A percentile compares a stretch with the other conserved stretches of the same genome.
Evolutionary conservation across 2,888 invertebrate species (phyloP).

Genomic region (Rhingia campestris): DNA sequence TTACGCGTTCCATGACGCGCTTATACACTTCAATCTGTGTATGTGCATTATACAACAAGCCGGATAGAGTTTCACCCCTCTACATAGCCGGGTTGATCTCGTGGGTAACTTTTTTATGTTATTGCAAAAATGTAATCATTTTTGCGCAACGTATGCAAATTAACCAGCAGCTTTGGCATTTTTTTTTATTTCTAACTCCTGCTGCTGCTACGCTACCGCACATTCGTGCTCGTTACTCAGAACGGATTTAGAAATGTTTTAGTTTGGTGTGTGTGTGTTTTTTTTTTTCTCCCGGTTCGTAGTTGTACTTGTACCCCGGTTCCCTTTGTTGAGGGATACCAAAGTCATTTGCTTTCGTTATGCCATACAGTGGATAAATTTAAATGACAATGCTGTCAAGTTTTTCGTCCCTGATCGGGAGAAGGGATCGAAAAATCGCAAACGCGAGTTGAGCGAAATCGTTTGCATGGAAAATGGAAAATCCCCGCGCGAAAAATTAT

Average conservation of each 20-base stretch:
- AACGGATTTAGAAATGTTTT: conserved; percentile 52
- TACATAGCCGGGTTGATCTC: conserved; percentile 39
- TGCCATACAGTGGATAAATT: conserved; percentile 57
- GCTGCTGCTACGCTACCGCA: conserved; percentile 34
- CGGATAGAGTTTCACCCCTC: conserved; percentile 68
- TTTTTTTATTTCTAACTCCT: conserved; percentile 12
- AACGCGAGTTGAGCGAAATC: not conserved
- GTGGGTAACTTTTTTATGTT: conserved; percentile 39
- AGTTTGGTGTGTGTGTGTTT: not conserved
- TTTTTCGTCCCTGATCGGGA: conserved; percentile 26
- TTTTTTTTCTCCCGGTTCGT: conserved; percentile 13
- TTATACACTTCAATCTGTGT: not conserved
- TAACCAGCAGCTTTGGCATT: conserved; percentile 59
- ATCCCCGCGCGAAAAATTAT: no score
- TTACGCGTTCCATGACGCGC: conserved; percentile 42
- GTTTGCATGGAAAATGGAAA: not conserved
- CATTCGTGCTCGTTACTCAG: conserved; percentile 52
- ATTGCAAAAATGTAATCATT: conserved; percentile 62
- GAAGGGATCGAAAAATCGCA: not conserved
- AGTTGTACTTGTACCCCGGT: not conserved
- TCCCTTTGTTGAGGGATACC: conserved; percentile 45
- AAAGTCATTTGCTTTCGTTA: conserved; percentile 65
- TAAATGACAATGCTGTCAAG: conserved; percentile 70
- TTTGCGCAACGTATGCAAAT: conserved; percentile 69
- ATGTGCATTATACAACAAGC: conserved; percentile 7